These are phyloP conservation scores for human DNA, from an alignment of 2,113 vertebrate genomes.

Conservation along the genomic window GRCh38 chr1:222265501-222266000, in stretches of 20 bases:
- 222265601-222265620: constrained; percentile 34
- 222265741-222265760: constrained; percentile 57
- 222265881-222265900: constrained; percentile 62
- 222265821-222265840: constrained; percentile 63
- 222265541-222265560: background rate
- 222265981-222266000: too few relatives aligned
- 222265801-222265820: constrained; percentile 47
- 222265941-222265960: background rate
- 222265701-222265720: background rate
- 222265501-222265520: background rate
- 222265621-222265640: background rate
- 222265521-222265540: background rate
- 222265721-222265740: constrained; percentile 60
- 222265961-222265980: background rate
- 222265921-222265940: constrained; percentile 56
- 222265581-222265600: background rate
- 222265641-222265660: background rate
- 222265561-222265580: background rate
- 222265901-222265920: constrained; percentile 70
- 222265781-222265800: constrained; percentile 59
- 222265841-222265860: constrained; percentile 70
- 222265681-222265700: background rate
- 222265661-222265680: background rate
- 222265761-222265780: constrained; percentile 34
- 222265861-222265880: constrained; percentile 40